These are phyloP conservation scores for Tachysurus fulvidraco DNA, from an alignment of 2,113 vertebrate genomes.

Conservation along the genomic window DNA sequence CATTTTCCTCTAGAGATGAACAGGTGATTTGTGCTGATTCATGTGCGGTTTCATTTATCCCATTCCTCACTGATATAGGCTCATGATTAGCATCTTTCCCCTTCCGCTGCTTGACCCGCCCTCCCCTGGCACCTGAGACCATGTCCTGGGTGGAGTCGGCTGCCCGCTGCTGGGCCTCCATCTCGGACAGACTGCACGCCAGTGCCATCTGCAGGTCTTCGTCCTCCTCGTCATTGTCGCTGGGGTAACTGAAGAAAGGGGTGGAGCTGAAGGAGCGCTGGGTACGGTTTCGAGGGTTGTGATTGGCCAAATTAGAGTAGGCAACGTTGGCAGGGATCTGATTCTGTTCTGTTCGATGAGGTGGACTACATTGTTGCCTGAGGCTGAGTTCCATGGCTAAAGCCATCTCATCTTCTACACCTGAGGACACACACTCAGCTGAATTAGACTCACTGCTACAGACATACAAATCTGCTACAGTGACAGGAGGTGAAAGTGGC, in stretches of 20 bases:
- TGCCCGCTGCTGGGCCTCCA: slow-evolving; percentile 87
- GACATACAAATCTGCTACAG: not conserved
- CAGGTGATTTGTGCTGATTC: slow-evolving; percentile 40
- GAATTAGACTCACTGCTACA: not conserved
- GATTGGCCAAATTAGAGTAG: slow-evolving; percentile 6
- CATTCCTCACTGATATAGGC: slow-evolving; percentile 16
- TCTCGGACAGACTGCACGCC: slow-evolving; percentile 95
- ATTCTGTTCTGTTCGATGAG: slow-evolving; percentile 47
- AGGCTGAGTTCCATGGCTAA: slow-evolving; percentile 91
- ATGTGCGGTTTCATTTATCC: slow-evolving; percentile 28
- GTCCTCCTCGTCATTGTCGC: slow-evolving; percentile 76
- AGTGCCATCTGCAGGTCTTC: slow-evolving; percentile 96
- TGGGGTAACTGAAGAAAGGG: slow-evolving; percentile 72
- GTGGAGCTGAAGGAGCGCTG: slow-evolving; percentile 75
- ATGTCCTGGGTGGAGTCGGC: slow-evolving; percentile 68
- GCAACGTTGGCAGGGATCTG: slow-evolving; percentile 65
- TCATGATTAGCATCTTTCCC: slow-evolving; percentile 18
- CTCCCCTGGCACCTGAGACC: slow-evolving; percentile 74
- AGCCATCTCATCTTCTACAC: slow-evolving; percentile 88
- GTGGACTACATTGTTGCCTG: slow-evolving; percentile 76
- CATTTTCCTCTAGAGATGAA: slow-evolving; percentile 23
- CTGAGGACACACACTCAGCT: slow-evolving; percentile 64
- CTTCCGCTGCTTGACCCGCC: slow-evolving; percentile 34
- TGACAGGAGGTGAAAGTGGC: no score
- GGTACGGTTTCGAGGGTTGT: slow-evolving; percentile 48